Evolutionary conservation across 2,888 invertebrate species (phyloP).

Genomic region (Boloria selene): DNA sequence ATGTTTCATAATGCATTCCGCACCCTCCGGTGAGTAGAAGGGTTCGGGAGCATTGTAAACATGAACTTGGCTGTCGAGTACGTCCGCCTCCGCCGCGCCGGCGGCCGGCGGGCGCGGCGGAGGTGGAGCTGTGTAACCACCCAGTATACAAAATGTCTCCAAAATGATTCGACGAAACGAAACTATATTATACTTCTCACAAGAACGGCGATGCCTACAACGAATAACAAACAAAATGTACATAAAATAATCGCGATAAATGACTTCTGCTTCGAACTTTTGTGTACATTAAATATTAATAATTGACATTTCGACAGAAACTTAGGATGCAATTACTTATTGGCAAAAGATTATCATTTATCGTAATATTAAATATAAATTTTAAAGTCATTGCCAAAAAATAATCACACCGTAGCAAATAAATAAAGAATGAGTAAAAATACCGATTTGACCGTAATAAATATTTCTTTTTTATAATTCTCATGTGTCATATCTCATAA

Average conservation of each 20-base stretch:
- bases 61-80: not conserved
- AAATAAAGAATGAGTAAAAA: slow-evolving; percentile 50
- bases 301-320: slow-evolving; percentile 51
- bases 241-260: slow-evolving; percentile 34
- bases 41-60: too few species aligned
- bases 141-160: slow-evolving; percentile 38
- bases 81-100: slow-evolving; percentile 11
- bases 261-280: slow-evolving; percentile 44
- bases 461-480: slow-evolving; percentile 68
- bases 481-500: slow-evolving; percentile 65
- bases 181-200: slow-evolving; percentile 80
- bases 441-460: slow-evolving; percentile 52
- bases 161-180: slow-evolving; percentile 26
- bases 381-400: slow-evolving; percentile 48
- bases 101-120: slow-evolving; percentile 42
- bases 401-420: slow-evolving; percentile 53
- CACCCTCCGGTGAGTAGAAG: not conserved
- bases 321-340: slow-evolving; percentile 43
- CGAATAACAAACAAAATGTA: slow-evolving; percentile 25
- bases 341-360: slow-evolving; percentile 38
- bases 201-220: slow-evolving; percentile 43
- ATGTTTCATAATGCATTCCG: not conserved
- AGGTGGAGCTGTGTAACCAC: slow-evolving; percentile 39
- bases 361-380: slow-evolving; percentile 33
- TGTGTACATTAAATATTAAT: slow-evolving; percentile 49